Conservation (phyloP, 2,888 invertebrate genomes). For the Tenodera sinensis region DNA sequence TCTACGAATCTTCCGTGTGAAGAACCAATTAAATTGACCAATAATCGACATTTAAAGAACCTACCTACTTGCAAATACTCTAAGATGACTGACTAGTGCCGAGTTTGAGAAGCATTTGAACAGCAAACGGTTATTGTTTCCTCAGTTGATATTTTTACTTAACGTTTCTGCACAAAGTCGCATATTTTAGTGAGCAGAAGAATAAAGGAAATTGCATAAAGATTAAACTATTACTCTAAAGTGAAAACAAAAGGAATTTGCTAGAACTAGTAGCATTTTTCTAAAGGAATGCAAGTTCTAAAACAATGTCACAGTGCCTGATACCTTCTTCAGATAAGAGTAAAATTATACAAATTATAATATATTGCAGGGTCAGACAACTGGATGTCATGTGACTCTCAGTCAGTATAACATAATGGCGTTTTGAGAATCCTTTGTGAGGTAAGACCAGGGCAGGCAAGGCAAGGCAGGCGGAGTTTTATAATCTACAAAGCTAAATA, state of each 20-base stretch:
- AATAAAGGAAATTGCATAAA: background rate
- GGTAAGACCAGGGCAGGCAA: too few species aligned
- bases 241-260: background rate
- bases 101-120: background rate
- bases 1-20: slow-evolving; percentile 84
- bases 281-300: background rate
- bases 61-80: background rate
- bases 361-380: too few species aligned
- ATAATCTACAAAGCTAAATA: too few species aligned
- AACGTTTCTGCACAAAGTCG: background rate
- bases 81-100: background rate
- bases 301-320: background rate
- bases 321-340: background rate
- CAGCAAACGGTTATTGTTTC: background rate
- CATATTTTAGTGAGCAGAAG: background rate
- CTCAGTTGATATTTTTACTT: background rate
- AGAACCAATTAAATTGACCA: background rate
- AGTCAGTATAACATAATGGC: too few species aligned
- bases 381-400: too few species aligned
- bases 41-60: background rate
- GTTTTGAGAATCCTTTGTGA: too few species aligned
- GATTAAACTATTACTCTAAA: background rate
- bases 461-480: too few species aligned
- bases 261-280: background rate
- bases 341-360: too few species aligned